Evolutionary conservation across 2,797 vertebrate genomes (phyloP), one percentile per base, ranked within the genome.

Genomic region (Periparus ater): DNA sequence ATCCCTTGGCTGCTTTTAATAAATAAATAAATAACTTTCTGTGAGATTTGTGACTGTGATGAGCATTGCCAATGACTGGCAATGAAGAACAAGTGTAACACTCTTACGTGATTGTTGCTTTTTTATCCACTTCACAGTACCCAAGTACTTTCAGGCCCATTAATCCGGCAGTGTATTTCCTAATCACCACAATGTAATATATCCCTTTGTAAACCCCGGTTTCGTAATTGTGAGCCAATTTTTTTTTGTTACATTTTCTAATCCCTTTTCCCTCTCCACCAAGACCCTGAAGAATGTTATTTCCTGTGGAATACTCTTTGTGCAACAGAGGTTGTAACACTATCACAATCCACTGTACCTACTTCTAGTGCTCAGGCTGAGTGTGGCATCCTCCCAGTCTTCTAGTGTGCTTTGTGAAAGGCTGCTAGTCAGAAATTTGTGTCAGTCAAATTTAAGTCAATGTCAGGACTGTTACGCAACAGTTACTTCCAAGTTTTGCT

Each of bases 401-500:
- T 61, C 71, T 90, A 61, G 21, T 25, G 38, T 55, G 10, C 34
- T 93, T 93, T 96, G 89, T 96, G 89, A 94, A 76, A 92, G 57
- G 36, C 79, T 97, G 79, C 19, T 73, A 96, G 82, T 96, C 89
- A 88, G 60, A 75, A 73, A 65, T 19, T 55, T 19, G 57, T 77
- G 36, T 87, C 78, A 88, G 91, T 96, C 95, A 95, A 95, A 96
- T 58, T 63, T 68, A 85, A 96, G 85, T 79, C 86, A 93, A 30
- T 85, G 42, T 66, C 9, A 85, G n/a, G 79, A 70, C 80, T 91
- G 83, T 80, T 95, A 95, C 29, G 78, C 70, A 95, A 88, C 38
- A 82, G 54, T 87, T 92, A 20, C 80, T 96, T 96, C 93, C 85
- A 96, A 96, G 77, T 98, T 98, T 97, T 97, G 62, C 92, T 98